phyloP scores from a whole-genome alignment of 1,140 invertebrate genomes.

The Drosophila melanogaster region DNA sequence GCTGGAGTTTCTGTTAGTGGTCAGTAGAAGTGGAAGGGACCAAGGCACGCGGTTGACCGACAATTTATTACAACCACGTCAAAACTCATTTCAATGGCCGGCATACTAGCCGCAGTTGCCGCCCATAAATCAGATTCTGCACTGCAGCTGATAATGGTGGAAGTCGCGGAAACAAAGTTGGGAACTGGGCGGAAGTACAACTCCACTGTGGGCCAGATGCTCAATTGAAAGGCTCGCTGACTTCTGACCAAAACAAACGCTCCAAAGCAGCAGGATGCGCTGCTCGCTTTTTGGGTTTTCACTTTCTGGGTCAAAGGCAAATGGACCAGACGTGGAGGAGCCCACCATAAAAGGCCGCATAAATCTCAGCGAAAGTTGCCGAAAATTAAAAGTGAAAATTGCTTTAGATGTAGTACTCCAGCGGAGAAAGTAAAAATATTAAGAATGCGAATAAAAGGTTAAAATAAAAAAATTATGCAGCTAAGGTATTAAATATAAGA shows the following conservation, averaged over 20 bases:
- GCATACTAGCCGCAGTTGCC: slow-evolving; percentile 34
- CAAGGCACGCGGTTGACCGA: slow-evolving; percentile 60
- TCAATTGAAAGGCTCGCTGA: slow-evolving; percentile 64
- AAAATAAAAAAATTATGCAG: no score
- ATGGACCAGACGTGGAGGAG: slow-evolving; percentile 47
- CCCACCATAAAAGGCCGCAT: slow-evolving; percentile 26
- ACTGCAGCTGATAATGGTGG: slow-evolving; percentile 72
- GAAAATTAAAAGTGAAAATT: slow-evolving; percentile 55
- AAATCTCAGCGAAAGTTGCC: slow-evolving; percentile 69
- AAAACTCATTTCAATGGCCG: slow-evolving; percentile 75
- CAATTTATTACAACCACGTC: slow-evolving; percentile 83
- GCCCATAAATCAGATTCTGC: slow-evolving; percentile 76
- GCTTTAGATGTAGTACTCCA: slow-evolving; percentile 21
- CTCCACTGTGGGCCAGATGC: slow-evolving; percentile 34
- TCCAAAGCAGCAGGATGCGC: slow-evolving; percentile 8
- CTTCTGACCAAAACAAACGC: slow-evolving; percentile 31
- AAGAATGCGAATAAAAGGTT: no score
- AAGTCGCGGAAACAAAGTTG: neutral
- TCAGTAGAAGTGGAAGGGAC: slow-evolving; percentile 4
- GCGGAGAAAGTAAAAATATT: no score
- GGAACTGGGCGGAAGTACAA: slow-evolving; percentile 8
- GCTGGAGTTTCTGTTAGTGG: neutral
- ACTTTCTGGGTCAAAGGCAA: slow-evolving; percentile 65
- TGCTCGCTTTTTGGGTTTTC: neutral
- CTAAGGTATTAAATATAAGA: slow-evolving; percentile 3